Evolutionary conservation across 35 echinoderm and acorn worm genomes (phyloP), one percentile per base, ranked within the genome.

Genomic region (Anneissia japonica): DNA sequence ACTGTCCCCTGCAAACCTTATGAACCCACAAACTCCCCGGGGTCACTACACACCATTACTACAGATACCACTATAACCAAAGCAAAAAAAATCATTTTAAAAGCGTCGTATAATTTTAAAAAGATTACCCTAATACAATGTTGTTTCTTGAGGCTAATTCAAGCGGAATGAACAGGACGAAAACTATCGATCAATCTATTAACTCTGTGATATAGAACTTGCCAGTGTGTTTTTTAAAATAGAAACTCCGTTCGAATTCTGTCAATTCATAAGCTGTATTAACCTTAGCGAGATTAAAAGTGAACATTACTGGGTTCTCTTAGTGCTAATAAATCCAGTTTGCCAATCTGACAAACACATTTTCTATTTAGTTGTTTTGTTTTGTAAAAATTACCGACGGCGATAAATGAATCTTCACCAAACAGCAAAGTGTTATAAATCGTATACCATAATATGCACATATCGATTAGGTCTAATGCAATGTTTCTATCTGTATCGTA

Each of bases 151-250:
- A 64, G 51, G 51, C 51, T 64, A 64, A 9, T 9, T 64, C 19
- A 23, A 19, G 51, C 26, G 26, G 26, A 64, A 64, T 64, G 51
- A 64, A 64, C 51, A 64, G 51, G 51, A 64, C 51, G 51, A 64
- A 64, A 64, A 64, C 51, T 64, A 64, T 64, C 51, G 51, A 64
- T 64, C 51, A 64, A 64, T 64, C 51, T 64, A 64, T 64, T 64
- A 64, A 23, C 6, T 64, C 26, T 64, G 10, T 64, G 51, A 9
- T 26, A 19, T 43, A 43, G 40, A 64, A 64, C 51, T 64, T 26
- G 21, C 51, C 14, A 26, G 51, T 64, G 51, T 23, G 51, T 12
- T 64, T 64, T 64, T 64, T 16, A 64, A 64, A 64, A 64, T 64
- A 64, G 51, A 64, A 64, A 64, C 19, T n/a, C 21, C 51, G 51